Evolutionary conservation across 2,797 vertebrate species (phyloP).

Genomic region (Enteromius paludinosus): DNA sequence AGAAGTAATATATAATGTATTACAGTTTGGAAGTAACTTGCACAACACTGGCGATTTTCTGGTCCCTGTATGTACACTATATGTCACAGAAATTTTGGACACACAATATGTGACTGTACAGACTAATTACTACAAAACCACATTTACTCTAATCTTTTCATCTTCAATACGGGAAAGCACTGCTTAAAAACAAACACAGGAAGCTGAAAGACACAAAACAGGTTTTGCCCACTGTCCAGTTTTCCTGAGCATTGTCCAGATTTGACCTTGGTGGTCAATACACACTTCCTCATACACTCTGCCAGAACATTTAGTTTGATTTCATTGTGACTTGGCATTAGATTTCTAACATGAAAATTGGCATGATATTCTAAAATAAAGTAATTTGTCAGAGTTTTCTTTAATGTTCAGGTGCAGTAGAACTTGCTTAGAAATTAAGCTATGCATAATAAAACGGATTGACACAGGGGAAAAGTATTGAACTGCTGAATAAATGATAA

Average conservation of each 20-base stretch:
- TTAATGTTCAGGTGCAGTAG: not conserved
- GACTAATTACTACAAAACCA: not conserved
- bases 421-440: too few species aligned
- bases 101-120: not conserved
- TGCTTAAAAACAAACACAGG: slow-evolving; percentile 14
- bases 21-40: too few species aligned
- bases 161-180: slow-evolving; percentile 4
- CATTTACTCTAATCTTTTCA: not conserved
- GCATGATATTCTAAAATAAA: not conserved
- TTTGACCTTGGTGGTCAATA: slow-evolving; percentile 14
- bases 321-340: not conserved
- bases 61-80: not conserved
- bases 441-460: too few species aligned
- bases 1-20: too few species aligned
- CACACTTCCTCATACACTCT: not conserved
- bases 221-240: not conserved
- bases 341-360: not conserved
- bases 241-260: slow-evolving; percentile 16
- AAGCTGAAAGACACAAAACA: slow-evolving; percentile 6
- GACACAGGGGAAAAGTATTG: too few species aligned
- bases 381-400: not conserved
- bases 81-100: not conserved
- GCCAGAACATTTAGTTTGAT: not conserved
- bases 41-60: too few species aligned
- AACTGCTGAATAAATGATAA: too few species aligned